Base-by-base conservation (phyloP, 2,888 invertebrate genomes). In the Vannuccia rotundouncinata region DNA sequence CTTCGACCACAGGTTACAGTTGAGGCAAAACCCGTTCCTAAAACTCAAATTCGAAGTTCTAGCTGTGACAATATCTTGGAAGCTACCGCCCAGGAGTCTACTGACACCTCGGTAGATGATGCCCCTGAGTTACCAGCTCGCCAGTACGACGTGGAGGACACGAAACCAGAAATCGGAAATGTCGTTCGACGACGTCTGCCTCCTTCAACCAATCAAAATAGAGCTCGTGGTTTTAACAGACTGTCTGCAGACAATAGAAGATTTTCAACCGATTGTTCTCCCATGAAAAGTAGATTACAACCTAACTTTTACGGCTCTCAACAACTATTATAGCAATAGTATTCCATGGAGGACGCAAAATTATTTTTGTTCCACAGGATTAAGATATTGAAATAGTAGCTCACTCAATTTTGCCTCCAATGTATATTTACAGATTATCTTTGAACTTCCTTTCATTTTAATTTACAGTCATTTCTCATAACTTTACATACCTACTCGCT, bases 261-360 rank as follows among this genome's bases (percentile, higher is more conserved):
- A 2, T 75, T 75, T 75, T 75, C 75, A 5, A 5, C 75, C 2
- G 75, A 75, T 22, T 75, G 75, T 75, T 29, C 75, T 13, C 75
- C 75, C 2, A 75, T 75, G 75, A 29, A 75, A 28, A 29, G 17
- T 28, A 29, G 75, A 31, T 27, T 75, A 22, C 75, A 75, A 66
- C 66, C 66, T 27, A 66, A 66, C 66, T 66, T 66, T 22, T 66
- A 66, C 22, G 66, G 66, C 5, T 66, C 66, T 22, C 66, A 66
- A 66, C 66, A 66, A 22, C 66, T 13, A 22, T 27, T 66, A 66
- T 66, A 66, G 66, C 22, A 66, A 22, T 66, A 66, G 25, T 45
- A 45, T n/a, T n/a, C n/a, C n/a, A n/a, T n/a, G n/a, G n/a, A n/a
- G n/a, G n/a, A n/a, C n/a, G n/a, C n/a, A n/a, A n/a, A n/a, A n/a